Conservation (phyloP, 2,797 vertebrate genomes). For the Cryptoprocta ferox region DNA sequence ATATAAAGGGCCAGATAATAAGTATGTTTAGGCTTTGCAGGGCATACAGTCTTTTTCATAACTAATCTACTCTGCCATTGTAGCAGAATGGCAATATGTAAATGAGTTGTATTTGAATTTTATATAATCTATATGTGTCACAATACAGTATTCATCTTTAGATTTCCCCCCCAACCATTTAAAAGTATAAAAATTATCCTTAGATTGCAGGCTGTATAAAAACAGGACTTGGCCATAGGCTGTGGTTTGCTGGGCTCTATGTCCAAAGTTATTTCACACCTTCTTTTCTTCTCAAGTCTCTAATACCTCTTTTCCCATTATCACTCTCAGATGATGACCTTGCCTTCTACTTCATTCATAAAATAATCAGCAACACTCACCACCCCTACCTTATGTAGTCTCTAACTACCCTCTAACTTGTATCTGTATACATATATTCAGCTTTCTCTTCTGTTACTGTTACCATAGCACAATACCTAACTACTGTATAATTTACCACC, state of each 20-base stretch:
- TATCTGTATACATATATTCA: neutral
- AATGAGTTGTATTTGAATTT: neutral
- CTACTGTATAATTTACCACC: neutral
- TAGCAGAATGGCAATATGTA: conserved; percentile 5
- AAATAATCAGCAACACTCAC: neutral
- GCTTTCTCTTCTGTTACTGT: neutral
- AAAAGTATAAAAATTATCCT: conserved; percentile 25
- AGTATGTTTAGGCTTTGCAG: conserved; percentile 6
- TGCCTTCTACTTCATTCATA: conserved; percentile 24
- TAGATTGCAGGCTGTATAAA: neutral
- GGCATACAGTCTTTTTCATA: neutral
- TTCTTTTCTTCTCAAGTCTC: neutral
- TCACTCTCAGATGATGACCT: neutral
- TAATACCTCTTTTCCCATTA: neutral
- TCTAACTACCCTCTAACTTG: neutral
- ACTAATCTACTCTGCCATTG: neutral
- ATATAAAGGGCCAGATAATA: neutral
- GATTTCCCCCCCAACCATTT: neutral
- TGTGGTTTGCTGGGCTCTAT: neutral
- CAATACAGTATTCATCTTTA: neutral
- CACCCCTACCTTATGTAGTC: neutral
- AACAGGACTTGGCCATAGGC: neutral
- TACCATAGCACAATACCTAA: neutral
- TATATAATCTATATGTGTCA: neutral
- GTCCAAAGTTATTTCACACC: neutral